Evolutionary conservation across 2,797 vertebrate genomes (phyloP).

Genomic region (Tarsius wallacei): DNA sequence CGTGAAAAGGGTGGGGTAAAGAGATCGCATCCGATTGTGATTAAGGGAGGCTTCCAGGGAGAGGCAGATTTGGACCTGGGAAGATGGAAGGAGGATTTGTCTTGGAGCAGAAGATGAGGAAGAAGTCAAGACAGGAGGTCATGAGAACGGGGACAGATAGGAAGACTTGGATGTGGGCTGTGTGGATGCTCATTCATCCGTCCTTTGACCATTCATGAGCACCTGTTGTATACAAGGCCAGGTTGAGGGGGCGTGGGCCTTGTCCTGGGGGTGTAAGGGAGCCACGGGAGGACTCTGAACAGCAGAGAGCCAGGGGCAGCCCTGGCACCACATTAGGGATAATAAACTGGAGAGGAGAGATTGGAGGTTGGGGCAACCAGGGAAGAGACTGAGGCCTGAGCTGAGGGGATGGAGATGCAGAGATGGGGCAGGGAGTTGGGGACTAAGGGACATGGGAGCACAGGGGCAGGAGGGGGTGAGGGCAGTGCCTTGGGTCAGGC

Average conservation of each 20-base stretch:
- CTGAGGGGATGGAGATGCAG: neutral
- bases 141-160: neutral
- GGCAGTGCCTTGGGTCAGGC: neutral
- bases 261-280: neutral
- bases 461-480: neutral
- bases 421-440: neutral
- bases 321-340: neutral
- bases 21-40: neutral
- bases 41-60: conserved; percentile 11
- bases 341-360: conserved; percentile 16
- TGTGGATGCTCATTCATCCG: neutral
- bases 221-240: neutral
- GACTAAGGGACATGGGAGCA: neutral
- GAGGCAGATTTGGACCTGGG: conserved; percentile 6
- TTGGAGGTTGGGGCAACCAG: neutral
- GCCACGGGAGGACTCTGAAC: neutral
- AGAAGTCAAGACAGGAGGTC: neutral
- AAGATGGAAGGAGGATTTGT: neutral
- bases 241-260: neutral
- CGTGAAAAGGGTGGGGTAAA: neutral
- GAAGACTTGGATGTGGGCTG: neutral
- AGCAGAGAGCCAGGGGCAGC: neutral
- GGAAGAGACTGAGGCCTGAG: neutral
- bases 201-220: neutral
- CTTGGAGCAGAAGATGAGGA: neutral